Conservation (phyloP, 2,797 vertebrate species). For the Urosaurus nigricauda region DNA sequence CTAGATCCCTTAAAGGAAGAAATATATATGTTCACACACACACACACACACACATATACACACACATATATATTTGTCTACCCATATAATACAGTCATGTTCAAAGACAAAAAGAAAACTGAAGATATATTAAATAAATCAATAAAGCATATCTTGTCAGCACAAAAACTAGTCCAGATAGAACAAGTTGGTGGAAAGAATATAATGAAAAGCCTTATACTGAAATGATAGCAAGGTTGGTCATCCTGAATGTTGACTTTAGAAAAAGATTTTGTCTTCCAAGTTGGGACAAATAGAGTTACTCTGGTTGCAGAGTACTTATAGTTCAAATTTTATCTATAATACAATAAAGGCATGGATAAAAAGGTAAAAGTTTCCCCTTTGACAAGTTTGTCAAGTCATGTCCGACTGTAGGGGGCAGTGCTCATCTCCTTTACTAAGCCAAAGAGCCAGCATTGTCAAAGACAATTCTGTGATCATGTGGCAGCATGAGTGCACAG, state of each 20-base stretch:
- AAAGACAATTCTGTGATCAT: too few species aligned
- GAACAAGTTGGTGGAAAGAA: neutral
- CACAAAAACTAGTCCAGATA: neutral
- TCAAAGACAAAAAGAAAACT: neutral
- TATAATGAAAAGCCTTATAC: neutral
- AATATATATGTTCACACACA: neutral
- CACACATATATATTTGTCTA: too few species aligned
- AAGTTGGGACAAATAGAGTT: too few species aligned
- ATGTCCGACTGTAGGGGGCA: too few species aligned
- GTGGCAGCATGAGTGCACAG: too few species aligned
- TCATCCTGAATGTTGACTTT: neutral
- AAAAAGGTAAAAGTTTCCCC: too few species aligned
- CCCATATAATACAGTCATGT: neutral
- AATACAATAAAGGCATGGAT: neutral
- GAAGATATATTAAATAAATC: neutral
- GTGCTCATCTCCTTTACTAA: too few species aligned
- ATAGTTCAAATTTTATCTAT: too few species aligned
- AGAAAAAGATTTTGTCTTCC: neutral
- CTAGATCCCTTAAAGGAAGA: neutral
- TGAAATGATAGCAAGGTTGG: neutral
- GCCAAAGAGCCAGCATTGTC: too few species aligned
- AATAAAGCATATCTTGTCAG: neutral
- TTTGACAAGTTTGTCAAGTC: too few species aligned
- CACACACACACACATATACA: neutral
- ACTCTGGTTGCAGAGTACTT: too few species aligned